A percentile compares a stretch with the other conserved stretches of the same genome.
Evolutionary conservation across 1,140 invertebrate species (phyloP).

Genomic region (Drosophila pachea): DNA sequence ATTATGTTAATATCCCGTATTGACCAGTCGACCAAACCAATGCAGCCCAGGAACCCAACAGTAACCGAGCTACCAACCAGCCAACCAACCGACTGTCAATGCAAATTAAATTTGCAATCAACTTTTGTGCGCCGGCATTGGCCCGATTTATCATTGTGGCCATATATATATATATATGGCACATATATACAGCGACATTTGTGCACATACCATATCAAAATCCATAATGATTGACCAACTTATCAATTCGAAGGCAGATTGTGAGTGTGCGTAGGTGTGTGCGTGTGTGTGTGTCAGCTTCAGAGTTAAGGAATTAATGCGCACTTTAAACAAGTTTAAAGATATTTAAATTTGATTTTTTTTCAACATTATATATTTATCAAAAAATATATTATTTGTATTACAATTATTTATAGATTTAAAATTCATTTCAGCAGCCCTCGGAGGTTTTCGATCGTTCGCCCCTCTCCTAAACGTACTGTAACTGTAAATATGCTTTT

Average conservation of each 20-base stretch:
- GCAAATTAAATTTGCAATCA: constrained; percentile 46
- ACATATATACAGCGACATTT: background rate
- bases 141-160: constrained; percentile 26
- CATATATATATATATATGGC: constrained; percentile 4
- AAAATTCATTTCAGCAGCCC: too few species aligned
- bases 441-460: too few species aligned
- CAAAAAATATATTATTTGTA: too few species aligned
- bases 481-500: background rate
- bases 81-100: constrained; percentile 16
- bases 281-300: background rate
- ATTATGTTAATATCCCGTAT: constrained; percentile 36
- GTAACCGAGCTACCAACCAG: background rate
- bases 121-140: constrained; percentile 2
- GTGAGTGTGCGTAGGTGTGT: too few species aligned
- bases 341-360: too few species aligned
- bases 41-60: background rate
- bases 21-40: constrained; percentile 9
- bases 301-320: too few species aligned
- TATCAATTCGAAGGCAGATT: constrained; percentile 12
- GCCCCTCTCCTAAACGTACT: too few species aligned
- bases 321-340: too few species aligned
- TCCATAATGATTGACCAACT: constrained; percentile 8
- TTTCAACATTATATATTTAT: too few species aligned
- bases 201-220: constrained; percentile 7
- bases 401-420: too few species aligned